phyloP scores from a whole-genome alignment of 2,797 vertebrate genomes.

The Mionectes olivaceus region DNA sequence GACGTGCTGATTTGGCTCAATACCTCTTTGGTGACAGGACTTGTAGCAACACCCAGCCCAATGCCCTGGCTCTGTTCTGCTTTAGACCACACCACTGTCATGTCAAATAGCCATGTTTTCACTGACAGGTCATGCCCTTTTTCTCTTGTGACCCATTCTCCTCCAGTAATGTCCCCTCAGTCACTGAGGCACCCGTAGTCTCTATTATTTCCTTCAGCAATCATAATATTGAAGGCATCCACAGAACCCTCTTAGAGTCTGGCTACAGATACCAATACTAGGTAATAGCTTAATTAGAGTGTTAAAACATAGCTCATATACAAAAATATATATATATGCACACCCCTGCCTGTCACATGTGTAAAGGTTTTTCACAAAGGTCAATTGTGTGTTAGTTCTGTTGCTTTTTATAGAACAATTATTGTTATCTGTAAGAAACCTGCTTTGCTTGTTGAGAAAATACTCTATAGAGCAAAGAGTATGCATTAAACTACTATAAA shows the following conservation, averaged over 20 bases:
- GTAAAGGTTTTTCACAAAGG: background rate
- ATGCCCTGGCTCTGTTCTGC: background rate
- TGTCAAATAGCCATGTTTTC: background rate
- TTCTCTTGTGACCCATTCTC: background rate
- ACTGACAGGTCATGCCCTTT: background rate
- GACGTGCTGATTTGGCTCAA: background rate
- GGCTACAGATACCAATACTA: background rate
- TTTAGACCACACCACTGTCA: fast-evolving
- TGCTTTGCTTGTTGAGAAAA: background rate
- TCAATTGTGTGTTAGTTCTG: background rate
- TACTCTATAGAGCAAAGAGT: background rate
- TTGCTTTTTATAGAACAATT: background rate
- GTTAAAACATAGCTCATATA: background rate
- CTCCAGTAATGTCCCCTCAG: background rate
- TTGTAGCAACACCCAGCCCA: background rate
- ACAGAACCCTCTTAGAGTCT: background rate
- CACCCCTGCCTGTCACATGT: background rate
- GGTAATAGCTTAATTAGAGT: background rate
- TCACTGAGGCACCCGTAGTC: background rate
- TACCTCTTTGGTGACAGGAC: background rate
- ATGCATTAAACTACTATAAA: background rate
- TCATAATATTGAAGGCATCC: background rate
- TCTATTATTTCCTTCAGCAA: background rate
- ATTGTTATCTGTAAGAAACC: background rate
- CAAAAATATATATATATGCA: background rate